These are phyloP conservation scores for Gambelia wislizenii DNA, from an alignment of 2,797 vertebrate species.

Conservation along the genomic window DNA sequence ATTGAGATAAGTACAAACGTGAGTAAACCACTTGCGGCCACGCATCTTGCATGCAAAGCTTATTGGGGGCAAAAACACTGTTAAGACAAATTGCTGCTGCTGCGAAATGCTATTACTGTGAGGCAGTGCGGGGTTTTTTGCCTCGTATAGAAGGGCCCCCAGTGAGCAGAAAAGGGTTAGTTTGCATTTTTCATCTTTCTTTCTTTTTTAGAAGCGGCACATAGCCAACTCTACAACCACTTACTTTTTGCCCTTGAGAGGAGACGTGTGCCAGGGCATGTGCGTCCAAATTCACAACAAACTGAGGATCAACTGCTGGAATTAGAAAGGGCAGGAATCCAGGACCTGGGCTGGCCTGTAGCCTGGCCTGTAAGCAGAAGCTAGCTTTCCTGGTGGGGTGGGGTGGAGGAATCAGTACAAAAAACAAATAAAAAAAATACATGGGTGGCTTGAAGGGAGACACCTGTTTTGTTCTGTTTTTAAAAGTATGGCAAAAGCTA, in stretches of 20 bases:
- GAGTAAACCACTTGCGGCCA: too few relatives aligned
- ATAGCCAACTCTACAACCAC: background rate
- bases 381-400: background rate
- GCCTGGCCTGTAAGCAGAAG: background rate
- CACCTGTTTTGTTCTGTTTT: background rate
- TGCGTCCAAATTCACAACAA: background rate
- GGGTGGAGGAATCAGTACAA: too few relatives aligned
- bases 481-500: background rate
- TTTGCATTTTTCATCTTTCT: too few relatives aligned
- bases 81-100: too few relatives aligned
- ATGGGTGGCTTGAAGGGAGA: background rate
- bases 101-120: too few relatives aligned
- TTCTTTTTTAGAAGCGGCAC: background rate
- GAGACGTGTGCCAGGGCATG: background rate
- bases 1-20: too few relatives aligned
- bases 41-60: too few relatives aligned
- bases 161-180: background rate
- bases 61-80: too few relatives aligned
- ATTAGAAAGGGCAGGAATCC: background rate
- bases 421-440: too few relatives aligned
- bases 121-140: too few relatives aligned
- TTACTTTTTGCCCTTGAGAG: background rate
- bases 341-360: background rate
- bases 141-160: too few relatives aligned
- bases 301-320: background rate